phyloP scores from a whole-genome alignment of 2,888 invertebrate species.

The Cremastinae sp. region DNA sequence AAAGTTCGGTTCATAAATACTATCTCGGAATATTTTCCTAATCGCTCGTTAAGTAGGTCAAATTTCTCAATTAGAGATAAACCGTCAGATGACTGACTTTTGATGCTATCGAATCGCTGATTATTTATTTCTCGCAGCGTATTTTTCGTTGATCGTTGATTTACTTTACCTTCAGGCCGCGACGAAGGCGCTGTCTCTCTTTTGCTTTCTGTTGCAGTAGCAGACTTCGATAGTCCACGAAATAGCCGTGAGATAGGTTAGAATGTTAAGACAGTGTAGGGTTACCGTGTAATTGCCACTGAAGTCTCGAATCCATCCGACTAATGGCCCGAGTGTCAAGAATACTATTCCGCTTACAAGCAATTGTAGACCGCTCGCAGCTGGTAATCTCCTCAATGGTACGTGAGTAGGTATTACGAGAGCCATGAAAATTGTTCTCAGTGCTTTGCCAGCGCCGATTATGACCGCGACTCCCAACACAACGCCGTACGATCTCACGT shows the following conservation, averaged over 20 bases:
- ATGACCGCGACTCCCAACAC: slow-evolving; percentile 84
- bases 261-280: slow-evolving; percentile 85
- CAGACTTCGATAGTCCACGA: slow-evolving; percentile 85
- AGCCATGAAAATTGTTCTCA: slow-evolving; percentile 88
- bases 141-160: neutral
- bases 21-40: neutral
- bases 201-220: slow-evolving; percentile 59
- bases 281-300: slow-evolving; percentile 83
- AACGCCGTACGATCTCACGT: slow-evolving; percentile 83
- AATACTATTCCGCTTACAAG: slow-evolving; percentile 86
- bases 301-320: slow-evolving; percentile 86
- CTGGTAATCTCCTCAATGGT: slow-evolving; percentile 86
- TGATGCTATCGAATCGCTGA: neutral
- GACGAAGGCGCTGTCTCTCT: slow-evolving; percentile 5
- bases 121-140: neutral
- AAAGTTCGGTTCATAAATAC: neutral
- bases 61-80: no score
- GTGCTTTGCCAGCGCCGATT: slow-evolving; percentile 87
- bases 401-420: slow-evolving; percentile 88
- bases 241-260: slow-evolving; percentile 84
- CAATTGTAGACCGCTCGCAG: slow-evolving; percentile 87
- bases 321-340: slow-evolving; percentile 84
- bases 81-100: no score
- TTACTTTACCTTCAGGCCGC: slow-evolving; percentile 8
- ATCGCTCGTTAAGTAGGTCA: no score